Evolutionary conservation across 2,888 invertebrate genomes (phyloP).

Genomic region (Sarcophaga rosellei): DNA sequence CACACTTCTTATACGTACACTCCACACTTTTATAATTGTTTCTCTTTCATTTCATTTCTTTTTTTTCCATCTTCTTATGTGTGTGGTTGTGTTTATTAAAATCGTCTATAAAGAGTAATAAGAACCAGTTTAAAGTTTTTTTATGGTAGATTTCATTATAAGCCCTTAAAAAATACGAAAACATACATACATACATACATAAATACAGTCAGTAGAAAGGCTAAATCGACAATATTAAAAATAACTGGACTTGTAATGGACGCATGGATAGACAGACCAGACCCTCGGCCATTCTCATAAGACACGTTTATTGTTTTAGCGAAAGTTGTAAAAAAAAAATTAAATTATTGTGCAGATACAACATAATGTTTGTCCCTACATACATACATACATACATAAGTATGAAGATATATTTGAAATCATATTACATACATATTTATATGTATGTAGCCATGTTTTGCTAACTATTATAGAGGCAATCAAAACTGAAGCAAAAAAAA

Average conservation of each 20-base stretch:
- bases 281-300: slow-evolving; percentile 20
- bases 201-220: neutral
- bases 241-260: slow-evolving; percentile 40
- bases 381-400: neutral
- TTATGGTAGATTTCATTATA: neutral
- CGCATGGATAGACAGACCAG: slow-evolving; percentile 31
- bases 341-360: slow-evolving; percentile 30
- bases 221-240: neutral
- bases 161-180: slow-evolving; percentile 47
- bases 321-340: slow-evolving; percentile 54
- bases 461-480: neutral
- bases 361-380: slow-evolving; percentile 30
- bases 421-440: slow-evolving; percentile 14
- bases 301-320: slow-evolving; percentile 53
- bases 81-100: slow-evolving; percentile 7
- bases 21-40: too few species aligned
- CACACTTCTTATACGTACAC: too few species aligned
- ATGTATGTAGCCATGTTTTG: neutral
- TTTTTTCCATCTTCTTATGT: neutral
- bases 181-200: neutral
- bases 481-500: neutral
- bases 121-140: slow-evolving; percentile 55
- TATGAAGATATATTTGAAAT: slow-evolving; percentile 17
- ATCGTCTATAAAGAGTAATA: slow-evolving; percentile 14
- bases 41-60: too few species aligned